Evolutionary conservation across 2,888 invertebrate species (phyloP), one percentile per base, ranked within the genome.

Genomic region (Spisula solida): DNA sequence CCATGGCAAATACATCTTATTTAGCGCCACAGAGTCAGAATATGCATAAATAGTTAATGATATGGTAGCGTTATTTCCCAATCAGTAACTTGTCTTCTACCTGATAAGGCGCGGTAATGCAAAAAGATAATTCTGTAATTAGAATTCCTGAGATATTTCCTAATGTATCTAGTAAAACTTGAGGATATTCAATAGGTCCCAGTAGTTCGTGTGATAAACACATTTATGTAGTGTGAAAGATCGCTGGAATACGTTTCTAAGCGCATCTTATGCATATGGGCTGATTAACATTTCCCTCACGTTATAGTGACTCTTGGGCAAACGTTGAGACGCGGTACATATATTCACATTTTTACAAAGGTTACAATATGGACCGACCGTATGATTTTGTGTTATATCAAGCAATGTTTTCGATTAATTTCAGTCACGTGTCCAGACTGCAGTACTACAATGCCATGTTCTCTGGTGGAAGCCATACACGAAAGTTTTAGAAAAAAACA

Each of bases 1-100:
- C 70, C 14, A 70, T 70, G 10, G 16, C 70, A 70, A 14, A 29
- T 70, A 70, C 10, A 29, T 70, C 70, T 29, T 31, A 31, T 70
- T 70, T 70, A 29, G n/a, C 70, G 31, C n/a, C 70, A 70, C n/a
- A 8, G 70, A 70, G 70, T 31, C 4, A 29, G 70, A 70, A 70
- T 16, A 70, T 29, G 70, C 5, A 31, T 70, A 70, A 70, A 70
- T 70, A 70, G 29, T 70, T 70, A 70, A 70, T 70, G 70, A 29
- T 31, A 31, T 29, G 10, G 56, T 31, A 70, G 70, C 70, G n/a
- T 31, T 70, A n/a, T 70, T 70, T 70, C 16, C 70, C 31, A 29
- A 70, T 70, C 70, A 70, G 70, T 70, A 70, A 70, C 29, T 29
- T 70, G 70, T 31, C 12, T 70, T 31, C 10, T 70, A 29, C 70